Conservation (phyloP, 1,140 invertebrate species). For the Dinothrombium tinctorium region DNA sequence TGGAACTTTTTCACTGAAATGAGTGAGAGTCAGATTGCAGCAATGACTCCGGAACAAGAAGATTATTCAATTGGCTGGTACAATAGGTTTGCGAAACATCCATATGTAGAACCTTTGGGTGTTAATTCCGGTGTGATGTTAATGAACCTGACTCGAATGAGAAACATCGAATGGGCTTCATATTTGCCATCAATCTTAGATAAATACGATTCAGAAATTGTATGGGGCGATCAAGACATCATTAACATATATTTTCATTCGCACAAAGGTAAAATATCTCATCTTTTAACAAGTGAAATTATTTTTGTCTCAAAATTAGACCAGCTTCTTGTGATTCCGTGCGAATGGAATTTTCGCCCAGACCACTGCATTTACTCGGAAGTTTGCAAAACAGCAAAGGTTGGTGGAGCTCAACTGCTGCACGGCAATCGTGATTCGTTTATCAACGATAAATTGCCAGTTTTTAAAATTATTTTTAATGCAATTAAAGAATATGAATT, state of each 20-base stretch:
- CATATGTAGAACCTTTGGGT: constrained; percentile 69
- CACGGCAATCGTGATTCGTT: too few relatives aligned
- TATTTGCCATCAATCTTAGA: constrained; percentile 60
- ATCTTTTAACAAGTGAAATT: too few relatives aligned
- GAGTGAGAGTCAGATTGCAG: constrained; percentile 64
- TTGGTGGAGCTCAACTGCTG: too few relatives aligned
- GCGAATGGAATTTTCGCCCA: too few relatives aligned
- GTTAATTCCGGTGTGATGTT: constrained; percentile 90
- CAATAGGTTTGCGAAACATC: constrained; percentile 77
- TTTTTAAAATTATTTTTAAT: too few relatives aligned
- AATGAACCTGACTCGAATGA: constrained; percentile 82
- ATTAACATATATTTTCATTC: constrained; percentile 87
- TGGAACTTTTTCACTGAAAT: constrained; percentile 62
- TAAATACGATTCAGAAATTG: constrained; percentile 60
- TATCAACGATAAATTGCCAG: too few relatives aligned
- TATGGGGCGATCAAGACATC: constrained; percentile 93
- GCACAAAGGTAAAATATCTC: too few relatives aligned
- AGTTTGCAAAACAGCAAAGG: too few relatives aligned
- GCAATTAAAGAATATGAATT: too few relatives aligned
- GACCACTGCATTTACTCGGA: too few relatives aligned
- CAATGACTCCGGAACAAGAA: constrained; percentile 65
- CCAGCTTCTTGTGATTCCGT: too few relatives aligned
- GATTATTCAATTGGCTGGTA: constrained; percentile 82
- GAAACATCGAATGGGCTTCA: constrained; percentile 54
- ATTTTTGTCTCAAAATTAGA: too few relatives aligned